A percentile compares a stretch with the other conserved stretches of the same genome.
These are phyloP conservation scores for Pseudopleuronectes americanus DNA, from an alignment of 2,797 vertebrate genomes.

Conservation along the genomic window DNA sequence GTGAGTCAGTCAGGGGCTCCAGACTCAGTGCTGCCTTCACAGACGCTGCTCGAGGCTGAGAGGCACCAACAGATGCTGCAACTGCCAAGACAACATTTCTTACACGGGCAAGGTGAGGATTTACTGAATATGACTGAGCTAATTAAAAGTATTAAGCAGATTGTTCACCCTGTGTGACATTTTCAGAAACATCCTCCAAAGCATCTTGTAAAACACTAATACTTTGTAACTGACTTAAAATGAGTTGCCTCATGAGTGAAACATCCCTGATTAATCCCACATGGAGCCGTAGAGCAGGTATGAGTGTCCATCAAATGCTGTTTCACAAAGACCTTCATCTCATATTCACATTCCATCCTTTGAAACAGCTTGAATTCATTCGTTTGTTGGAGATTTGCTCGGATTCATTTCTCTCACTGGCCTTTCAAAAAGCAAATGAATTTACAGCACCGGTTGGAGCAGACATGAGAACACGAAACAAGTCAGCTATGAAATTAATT, in stretches of 20 bases:
- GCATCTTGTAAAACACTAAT: slow-evolving; percentile 16
- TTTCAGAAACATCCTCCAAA: slow-evolving; percentile 38
- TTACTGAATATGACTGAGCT: slow-evolving; percentile 51
- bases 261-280: slow-evolving; percentile 27
- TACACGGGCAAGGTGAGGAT: slow-evolving; percentile 39
- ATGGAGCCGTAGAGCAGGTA: not conserved
- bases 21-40: slow-evolving; percentile 16
- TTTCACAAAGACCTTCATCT: no score
- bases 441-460: slow-evolving; percentile 5
- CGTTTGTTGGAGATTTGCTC: not conserved
- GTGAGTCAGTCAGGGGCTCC: slow-evolving; percentile 15
- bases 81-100: slow-evolving; percentile 12
- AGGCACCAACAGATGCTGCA: slow-evolving; percentile 27
- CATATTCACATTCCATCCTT: no score
- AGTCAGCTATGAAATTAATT: slow-evolving; percentile 49
- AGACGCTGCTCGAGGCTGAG: slow-evolving; percentile 27
- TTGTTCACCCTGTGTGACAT: slow-evolving; percentile 45
- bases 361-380: no score
- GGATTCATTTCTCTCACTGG: slow-evolving; percentile 1
- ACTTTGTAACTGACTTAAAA: slow-evolving; percentile 33
- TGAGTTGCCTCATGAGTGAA: slow-evolving; percentile 32
- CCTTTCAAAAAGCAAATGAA: slow-evolving; percentile 3
- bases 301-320: not conserved
- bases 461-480: slow-evolving; percentile 33
- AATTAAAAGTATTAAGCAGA: slow-evolving; percentile 64